Evolutionary conservation across 2,888 invertebrate species (phyloP), one percentile per base, ranked within the genome.

Genomic region (Sminthurinus aureus): DNA sequence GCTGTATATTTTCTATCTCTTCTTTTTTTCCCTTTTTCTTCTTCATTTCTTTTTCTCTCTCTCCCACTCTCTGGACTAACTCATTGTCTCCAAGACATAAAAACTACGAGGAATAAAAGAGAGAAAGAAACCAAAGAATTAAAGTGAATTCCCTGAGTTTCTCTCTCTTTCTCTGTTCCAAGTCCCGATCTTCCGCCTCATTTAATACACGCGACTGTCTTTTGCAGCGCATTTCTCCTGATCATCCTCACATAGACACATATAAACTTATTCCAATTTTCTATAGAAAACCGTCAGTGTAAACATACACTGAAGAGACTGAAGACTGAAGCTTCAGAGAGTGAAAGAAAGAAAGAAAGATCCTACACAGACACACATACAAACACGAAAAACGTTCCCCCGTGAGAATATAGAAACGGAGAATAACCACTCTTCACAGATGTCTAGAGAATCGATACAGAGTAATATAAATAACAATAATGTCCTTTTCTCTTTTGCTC

Each of bases 381-480:
- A 75, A 12, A 74, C 50, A 74, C 12, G 26, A 22, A 73, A 22
- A 24, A 22, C 22, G 15, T 74, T 38, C 8, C 67, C 82, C 82
- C 82, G 83, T 78, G 83, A 83, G 83, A 71, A 22, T 20, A 22
- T 20, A 20, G 20, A 22, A 67, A n/a, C n/a, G 67, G 67, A 67
- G 20, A 82, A 83, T 83, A 83, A 83, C 83, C 83, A 83, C 83
- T 83, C 83, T 83, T 83, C 83, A 83, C 83, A 83, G 83, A 83
- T 83, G 83, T 83, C 78, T 79, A 83, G 82, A 82, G 83, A 79
- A 83, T 83, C 83, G 83, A 83, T 83, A 83, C 83, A 83, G 38
- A 38, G 83, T 83, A 83, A 83, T 83, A 83, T 83, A 83, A 83
- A 83, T 83, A 83, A 83, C 83, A 83, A 83, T 83, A 80, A 83